These are phyloP conservation scores for Himalopsyche anomala DNA, from an alignment of 2,888 invertebrate species.

Conservation along the genomic window DNA sequence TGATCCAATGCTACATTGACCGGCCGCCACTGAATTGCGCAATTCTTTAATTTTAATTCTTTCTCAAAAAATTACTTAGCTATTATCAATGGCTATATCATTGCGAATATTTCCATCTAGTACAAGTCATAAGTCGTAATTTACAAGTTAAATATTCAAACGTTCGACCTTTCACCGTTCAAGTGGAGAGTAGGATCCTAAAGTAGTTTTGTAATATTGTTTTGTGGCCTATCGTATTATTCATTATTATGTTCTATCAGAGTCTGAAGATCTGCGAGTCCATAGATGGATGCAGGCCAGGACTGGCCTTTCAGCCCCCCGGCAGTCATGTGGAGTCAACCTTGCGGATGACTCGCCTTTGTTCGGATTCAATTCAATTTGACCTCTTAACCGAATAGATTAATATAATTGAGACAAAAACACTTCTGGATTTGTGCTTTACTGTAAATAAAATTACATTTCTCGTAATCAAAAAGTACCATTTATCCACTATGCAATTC, in stretches of 20 bases:
- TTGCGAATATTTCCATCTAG: no score
- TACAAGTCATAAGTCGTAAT: not conserved
- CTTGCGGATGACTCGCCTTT: constrained; percentile 18
- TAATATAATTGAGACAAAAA: constrained; percentile 10
- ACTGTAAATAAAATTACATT: not conserved
- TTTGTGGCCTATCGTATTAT: not conserved
- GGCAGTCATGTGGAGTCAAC: constrained; percentile 6
- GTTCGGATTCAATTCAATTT: constrained; percentile 26
- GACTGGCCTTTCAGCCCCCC: constrained; percentile 23
- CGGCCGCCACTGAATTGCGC: no score
- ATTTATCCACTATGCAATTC: no score
- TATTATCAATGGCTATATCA: no score
- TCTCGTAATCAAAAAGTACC: no score
- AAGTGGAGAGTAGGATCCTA: not conserved
- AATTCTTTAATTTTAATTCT: no score
- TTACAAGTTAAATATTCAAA: not conserved
- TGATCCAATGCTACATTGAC: no score
- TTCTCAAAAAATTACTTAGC: no score
- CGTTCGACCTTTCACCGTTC: not conserved
- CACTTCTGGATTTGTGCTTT: constrained; percentile 5
- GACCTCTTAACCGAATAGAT: constrained; percentile 4
- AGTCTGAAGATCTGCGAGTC: constrained; percentile 17
- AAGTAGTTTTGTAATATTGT: not conserved
- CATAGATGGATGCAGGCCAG: constrained; percentile 3
- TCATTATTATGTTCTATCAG: constrained; percentile 17